Evolutionary conservation across 2,888 invertebrate genomes (phyloP).

Genomic region (Julus scandinavius): DNA sequence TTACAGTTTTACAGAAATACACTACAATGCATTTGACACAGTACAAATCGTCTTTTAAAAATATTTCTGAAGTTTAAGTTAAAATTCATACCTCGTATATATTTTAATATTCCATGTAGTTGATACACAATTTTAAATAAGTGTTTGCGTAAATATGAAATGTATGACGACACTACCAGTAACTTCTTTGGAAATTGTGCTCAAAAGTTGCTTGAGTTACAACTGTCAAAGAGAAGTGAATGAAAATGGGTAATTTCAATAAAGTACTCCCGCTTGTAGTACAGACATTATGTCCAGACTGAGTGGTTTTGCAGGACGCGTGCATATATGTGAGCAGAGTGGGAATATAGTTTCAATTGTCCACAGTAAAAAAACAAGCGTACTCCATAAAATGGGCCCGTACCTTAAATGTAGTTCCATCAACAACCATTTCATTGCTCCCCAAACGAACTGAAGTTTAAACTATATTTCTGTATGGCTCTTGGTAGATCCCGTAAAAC

Average conservation of each 20-base stretch:
- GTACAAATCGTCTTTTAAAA: background rate
- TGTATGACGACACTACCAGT: background rate
- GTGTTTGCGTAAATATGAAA: background rate
- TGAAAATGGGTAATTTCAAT: background rate
- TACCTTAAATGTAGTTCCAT: background rate
- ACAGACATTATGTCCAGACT: background rate
- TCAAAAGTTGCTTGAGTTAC: background rate
- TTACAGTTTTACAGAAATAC: background rate
- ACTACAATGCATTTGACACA: background rate
- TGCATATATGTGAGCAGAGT: background rate
- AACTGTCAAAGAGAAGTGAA: background rate
- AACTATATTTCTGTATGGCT: background rate
- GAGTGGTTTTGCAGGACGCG: background rate
- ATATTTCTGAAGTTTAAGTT: background rate
- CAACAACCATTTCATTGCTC: background rate
- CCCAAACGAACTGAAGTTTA: background rate
- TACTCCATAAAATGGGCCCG: background rate
- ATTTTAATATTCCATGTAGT: too few species aligned
- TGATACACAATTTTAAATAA: too few species aligned
- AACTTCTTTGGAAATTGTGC: background rate
- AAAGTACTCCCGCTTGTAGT: background rate
- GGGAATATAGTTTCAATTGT: conserved; percentile 12
- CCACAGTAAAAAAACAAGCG: conserved; percentile 12
- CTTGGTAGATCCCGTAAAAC: too few species aligned
- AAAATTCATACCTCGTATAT: background rate